Percentiles rank a stretch among this genome's conserved stretches.
Evolutionary conservation across 30 jellyfish, hydroid and myxozoan genomes (phyloP).

Genomic region (Morbakka virulenta): DNA sequence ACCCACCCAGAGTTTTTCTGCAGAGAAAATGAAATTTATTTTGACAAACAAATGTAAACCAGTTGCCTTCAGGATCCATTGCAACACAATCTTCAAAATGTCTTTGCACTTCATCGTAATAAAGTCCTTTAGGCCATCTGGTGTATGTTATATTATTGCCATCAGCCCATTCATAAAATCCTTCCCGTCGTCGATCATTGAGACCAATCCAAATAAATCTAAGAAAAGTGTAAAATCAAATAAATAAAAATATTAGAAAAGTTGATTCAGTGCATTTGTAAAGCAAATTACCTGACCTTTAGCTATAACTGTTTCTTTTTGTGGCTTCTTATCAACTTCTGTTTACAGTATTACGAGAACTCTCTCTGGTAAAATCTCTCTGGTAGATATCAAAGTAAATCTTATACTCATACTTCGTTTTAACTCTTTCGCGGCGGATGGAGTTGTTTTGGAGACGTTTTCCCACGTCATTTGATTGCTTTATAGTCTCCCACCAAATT

Average conservation of each 20-base stretch:
- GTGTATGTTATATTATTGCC: constrained; percentile 39
- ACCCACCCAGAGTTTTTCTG: constrained; percentile 80
- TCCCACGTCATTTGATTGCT: no score
- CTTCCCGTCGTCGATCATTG: constrained; percentile 72
- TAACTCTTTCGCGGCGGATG: no score
- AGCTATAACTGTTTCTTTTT: no score
- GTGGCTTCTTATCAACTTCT: no score
- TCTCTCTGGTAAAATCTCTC: no score
- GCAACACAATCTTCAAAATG: constrained; percentile 83
- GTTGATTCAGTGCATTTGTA: background rate
- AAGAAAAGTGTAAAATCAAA: background rate
- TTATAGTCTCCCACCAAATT: no score
- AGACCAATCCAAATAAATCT: constrained; percentile 92
- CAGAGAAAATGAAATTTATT: constrained; percentile 65
- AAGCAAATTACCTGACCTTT: no score
- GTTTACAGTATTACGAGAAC: no score
- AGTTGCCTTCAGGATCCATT: constrained; percentile 78
- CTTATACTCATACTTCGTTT: no score
- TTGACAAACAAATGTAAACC: constrained; percentile 74
- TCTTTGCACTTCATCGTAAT: constrained; percentile 80
- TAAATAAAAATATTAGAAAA: background rate
- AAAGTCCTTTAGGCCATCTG: constrained; percentile 70
- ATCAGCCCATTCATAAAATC: constrained; percentile 74
- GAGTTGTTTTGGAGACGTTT: no score
- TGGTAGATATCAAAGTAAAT: no score